phyloP scores from a whole-genome alignment of 2,888 invertebrate genomes.

The Zhengitettix transpicula region DNA sequence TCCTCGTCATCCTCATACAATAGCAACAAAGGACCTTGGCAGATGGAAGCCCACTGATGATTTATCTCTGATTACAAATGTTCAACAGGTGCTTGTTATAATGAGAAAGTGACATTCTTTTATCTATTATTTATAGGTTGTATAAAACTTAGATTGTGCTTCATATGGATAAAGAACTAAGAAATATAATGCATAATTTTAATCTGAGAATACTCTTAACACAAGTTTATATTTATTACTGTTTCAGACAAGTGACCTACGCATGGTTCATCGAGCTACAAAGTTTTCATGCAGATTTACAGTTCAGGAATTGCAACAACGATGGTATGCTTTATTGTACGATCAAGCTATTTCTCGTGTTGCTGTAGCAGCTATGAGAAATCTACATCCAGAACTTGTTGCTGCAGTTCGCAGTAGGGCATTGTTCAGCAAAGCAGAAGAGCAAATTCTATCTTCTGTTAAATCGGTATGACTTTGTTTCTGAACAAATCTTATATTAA shows the following conservation, averaged over 20 bases:
- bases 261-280: slow-evolving; percentile 66
- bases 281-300: slow-evolving; percentile 95
- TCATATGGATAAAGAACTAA: too few species aligned
- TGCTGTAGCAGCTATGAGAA: slow-evolving; percentile 82
- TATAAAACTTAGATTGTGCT: too few species aligned
- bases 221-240: neutral
- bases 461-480: slow-evolving; percentile 42
- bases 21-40: slow-evolving; percentile 70
- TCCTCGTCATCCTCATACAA: slow-evolving; percentile 47
- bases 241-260: slow-evolving; percentile 38
- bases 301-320: slow-evolving; percentile 78
- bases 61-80: slow-evolving; percentile 78
- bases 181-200: too few species aligned
- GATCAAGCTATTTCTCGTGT: slow-evolving; percentile 87
- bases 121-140: neutral
- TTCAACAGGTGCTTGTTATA: slow-evolving; percentile 68
- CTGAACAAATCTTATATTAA: too few species aligned
- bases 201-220: too few species aligned
- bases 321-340: slow-evolving; percentile 92
- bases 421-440: slow-evolving; percentile 77
- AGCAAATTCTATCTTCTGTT: slow-evolving; percentile 65
- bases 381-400: slow-evolving; percentile 80
- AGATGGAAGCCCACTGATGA: slow-evolving; percentile 98
- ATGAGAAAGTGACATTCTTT: neutral
- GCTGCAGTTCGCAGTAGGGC: slow-evolving; percentile 76